Evolutionary conservation across 2,113 vertebrate species (phyloP).

Genomic region (Lichenostomus cassidix): DNA sequence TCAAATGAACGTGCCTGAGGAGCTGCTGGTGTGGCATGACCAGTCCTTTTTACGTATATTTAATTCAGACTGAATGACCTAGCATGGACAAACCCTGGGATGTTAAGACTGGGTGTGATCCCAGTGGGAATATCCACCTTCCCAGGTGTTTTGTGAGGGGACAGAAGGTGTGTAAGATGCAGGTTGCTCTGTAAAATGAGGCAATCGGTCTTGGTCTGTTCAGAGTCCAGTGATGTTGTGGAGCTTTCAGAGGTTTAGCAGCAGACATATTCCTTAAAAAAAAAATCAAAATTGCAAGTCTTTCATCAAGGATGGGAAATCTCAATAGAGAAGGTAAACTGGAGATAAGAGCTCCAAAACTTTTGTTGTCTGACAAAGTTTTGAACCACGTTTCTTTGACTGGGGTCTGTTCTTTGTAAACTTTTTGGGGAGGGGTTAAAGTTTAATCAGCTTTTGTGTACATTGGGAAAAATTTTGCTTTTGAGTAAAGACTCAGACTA

Average conservation of each 20-base stretch:
- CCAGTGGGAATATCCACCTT: not conserved
- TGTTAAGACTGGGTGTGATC: not conserved
- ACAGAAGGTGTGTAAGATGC: not conserved
- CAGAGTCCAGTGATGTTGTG: fast-evolving
- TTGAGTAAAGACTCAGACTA: not conserved
- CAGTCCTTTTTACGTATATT: not conserved
- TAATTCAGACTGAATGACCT: not conserved
- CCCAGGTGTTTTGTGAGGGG: not conserved
- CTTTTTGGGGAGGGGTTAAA: not conserved
- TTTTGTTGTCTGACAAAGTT: not conserved
- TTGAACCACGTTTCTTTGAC: not conserved
- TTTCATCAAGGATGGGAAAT: not conserved
- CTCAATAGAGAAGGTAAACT: not conserved
- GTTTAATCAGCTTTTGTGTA: not conserved
- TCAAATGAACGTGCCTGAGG: not conserved
- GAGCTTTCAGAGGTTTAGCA: not conserved
- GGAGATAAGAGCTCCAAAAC: not conserved
- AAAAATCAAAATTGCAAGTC: not conserved
- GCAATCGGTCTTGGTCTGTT: not conserved
- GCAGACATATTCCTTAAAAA: not conserved
- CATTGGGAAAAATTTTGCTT: not conserved
- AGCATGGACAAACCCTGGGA: not conserved
- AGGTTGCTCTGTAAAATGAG: not conserved
- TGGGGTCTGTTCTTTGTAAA: not conserved
- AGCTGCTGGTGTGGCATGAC: not conserved